These are phyloP conservation scores for Apis mellifera DNA, from an alignment of 1,140 invertebrate genomes.

Conservation along the genomic window Amel_HAv3.1 CM009935.2:8317501-8318000, in stretches of 20 bases:
- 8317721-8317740: neutral
- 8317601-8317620: neutral
- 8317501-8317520: neutral
- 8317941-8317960: neutral
- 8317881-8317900: conserved; percentile 11
- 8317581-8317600: neutral
- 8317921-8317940: no score
- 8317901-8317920: no score
- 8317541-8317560: conserved; percentile 55
- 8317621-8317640: no score
- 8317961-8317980: neutral
- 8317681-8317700: no score
- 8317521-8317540: conserved; percentile 65
- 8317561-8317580: conserved; percentile 1
- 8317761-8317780: conserved; percentile 44
- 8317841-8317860: conserved; percentile 11
- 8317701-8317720: no score
- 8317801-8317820: conserved; percentile 37
- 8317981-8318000: no score
- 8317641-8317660: no score
- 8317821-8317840: no score
- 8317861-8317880: neutral
- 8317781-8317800: conserved; percentile 3
- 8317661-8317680: neutral
- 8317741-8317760: neutral